A percentile compares a stretch with the other conserved stretches of the same genome.
Conservation (phyloP, 2,113 vertebrate species). For the Serilophus lunatus region DNA sequence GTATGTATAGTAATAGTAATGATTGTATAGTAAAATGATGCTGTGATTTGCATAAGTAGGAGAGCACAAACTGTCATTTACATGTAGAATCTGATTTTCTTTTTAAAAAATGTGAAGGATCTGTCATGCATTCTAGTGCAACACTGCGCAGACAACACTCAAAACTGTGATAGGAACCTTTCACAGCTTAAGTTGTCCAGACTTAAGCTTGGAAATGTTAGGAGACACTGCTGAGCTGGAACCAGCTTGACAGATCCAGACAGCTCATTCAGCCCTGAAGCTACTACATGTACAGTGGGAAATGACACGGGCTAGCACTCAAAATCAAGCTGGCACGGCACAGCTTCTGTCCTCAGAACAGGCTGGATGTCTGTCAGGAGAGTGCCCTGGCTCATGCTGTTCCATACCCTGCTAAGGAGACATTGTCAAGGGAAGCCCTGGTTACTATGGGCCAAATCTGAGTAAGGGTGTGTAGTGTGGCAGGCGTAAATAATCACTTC, state of each 20-base stretch:
- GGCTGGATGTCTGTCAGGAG: background rate
- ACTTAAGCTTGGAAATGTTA: background rate
- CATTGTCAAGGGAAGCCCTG: background rate
- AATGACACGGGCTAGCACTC: background rate
- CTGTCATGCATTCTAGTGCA: background rate
- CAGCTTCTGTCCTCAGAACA: background rate
- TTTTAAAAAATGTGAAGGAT: background rate
- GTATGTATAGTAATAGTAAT: no score
- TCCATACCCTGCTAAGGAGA: background rate
- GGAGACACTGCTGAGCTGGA: background rate
- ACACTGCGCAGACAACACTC: background rate
- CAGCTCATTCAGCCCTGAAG: background rate
- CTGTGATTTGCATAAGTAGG: background rate
- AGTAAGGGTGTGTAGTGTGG: background rate
- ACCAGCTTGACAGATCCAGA: background rate
- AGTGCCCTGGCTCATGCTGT: background rate
- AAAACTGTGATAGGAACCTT: background rate
- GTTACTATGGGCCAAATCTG: background rate
- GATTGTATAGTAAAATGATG: background rate
- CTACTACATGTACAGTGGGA: background rate
- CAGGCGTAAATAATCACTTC: background rate
- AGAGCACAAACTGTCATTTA: background rate
- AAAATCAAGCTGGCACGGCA: background rate
- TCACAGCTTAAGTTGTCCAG: slow-evolving; percentile 17
- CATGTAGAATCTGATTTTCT: background rate